Percentiles rank a stretch among this genome's conserved stretches.
These are phyloP conservation scores for Agrotis segetum DNA, from an alignment of 2,888 invertebrate species.

Conservation along the genomic window DNA sequence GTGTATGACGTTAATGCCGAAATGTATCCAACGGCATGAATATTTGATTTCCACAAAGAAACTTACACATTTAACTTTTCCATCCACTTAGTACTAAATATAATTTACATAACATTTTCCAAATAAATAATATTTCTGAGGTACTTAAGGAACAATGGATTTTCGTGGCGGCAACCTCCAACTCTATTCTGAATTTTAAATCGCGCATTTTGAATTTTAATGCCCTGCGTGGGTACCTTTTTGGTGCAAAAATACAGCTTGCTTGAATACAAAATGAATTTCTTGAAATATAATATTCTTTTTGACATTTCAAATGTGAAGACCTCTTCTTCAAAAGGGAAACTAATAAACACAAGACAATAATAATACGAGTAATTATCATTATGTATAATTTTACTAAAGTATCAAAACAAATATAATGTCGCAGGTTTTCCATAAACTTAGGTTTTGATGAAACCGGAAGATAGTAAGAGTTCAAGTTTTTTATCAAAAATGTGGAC, in stretches of 20 bases:
- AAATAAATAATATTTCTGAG: slow-evolving; percentile 37
- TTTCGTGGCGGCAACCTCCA: slow-evolving; percentile 16
- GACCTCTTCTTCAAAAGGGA: not conserved
- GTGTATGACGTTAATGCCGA: not conserved
- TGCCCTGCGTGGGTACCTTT: slow-evolving; percentile 12
- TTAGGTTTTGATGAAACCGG: no score
- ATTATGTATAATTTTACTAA: no score
- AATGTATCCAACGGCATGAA: slow-evolving; percentile 5
- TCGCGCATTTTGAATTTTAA: slow-evolving; percentile 40
- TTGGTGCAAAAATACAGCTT: slow-evolving; percentile 9
- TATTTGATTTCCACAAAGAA: not conserved
- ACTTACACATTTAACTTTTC: slow-evolving; percentile 5
- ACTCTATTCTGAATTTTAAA: slow-evolving; percentile 24
- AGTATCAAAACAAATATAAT: no score
- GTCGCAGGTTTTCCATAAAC: no score
- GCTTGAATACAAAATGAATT: slow-evolving; percentile 8
- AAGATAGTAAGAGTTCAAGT: no score
- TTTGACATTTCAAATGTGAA: slow-evolving; percentile 5
- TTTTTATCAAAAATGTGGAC: no score
- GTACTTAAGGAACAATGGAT: slow-evolving; percentile 39
- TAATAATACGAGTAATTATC: no score
- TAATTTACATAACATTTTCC: slow-evolving; percentile 10
- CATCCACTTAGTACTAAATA: slow-evolving; percentile 24
- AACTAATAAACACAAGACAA: no score
- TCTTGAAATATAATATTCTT: not conserved